Base-by-base conservation (phyloP, 2,113 vertebrate genomes). In the Myiagra hebetior region DNA sequence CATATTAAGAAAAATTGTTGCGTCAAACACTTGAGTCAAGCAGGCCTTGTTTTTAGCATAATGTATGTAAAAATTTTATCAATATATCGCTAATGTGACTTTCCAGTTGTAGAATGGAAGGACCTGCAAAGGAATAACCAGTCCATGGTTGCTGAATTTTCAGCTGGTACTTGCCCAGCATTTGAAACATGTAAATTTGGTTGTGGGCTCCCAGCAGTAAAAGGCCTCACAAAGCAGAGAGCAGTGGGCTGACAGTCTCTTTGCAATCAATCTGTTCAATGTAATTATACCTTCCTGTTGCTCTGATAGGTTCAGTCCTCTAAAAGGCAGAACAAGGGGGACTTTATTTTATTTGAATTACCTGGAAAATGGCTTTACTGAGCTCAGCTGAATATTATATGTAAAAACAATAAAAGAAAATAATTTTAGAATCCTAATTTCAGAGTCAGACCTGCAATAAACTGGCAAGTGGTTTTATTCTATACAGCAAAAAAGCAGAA, bases 1-100 rank as follows among this genome's bases (percentile, higher is more conserved):
- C 93, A 91, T 94, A 73, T 91, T 87, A 82, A 96, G 67, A 20
- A 57, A 82, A 93, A 95, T 75, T 60, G 84, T 74, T 89, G 35
- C 85, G 72, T 67, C 72, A 74, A 93, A 77, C 42, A 65, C 74
- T 87, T 85, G 53, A 93, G 65, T 20, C 63, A 80, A 93, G 63
- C 26, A 73, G 23, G 63, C 69, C 49, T 78, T 55, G 79, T 35
- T 72, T 94, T 87, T 69, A 85, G 52, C 47, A 39, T 13, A 60
- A 70, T 22, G 7, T 62, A 18, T 50, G 33, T 57, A 53, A 77
- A 64, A 78, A 57, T 67, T 26, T 85, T 88, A 59, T 70, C 44
- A 63, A 21, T 59, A 27, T 27, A 44, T 67, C 67, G 63, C 52
- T 84, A 91, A 67, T 44, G 22, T n/a, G 27, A 42, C 46, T 82